A percentile compares a stretch with the other conserved stretches of the same genome.
phyloP scores from a whole-genome alignment of 2,888 invertebrate species.

The Aplocera efformata region DNA sequence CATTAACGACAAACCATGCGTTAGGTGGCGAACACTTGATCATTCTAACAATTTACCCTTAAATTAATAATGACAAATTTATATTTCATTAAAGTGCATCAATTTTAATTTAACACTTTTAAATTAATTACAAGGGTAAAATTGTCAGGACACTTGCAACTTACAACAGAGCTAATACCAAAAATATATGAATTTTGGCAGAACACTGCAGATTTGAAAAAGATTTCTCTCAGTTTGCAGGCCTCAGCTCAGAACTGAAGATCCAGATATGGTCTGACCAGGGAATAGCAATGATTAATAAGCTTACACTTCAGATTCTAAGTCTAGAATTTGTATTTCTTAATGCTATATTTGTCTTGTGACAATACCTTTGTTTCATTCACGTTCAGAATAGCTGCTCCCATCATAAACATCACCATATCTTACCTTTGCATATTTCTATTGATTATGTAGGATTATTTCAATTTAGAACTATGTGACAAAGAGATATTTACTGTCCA shows the following conservation, averaged over 20 bases:
- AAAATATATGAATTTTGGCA: constrained; percentile 14
- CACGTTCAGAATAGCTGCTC: constrained; percentile 23
- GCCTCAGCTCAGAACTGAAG: constrained; percentile 18
- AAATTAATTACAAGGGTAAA: constrained; percentile 27
- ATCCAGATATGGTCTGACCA: constrained; percentile 18
- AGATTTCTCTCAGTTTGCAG: constrained; percentile 12
- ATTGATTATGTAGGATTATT: constrained; percentile 20
- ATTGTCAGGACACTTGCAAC: constrained; percentile 46
- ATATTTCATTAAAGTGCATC: neutral
- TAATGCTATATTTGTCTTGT: neutral
- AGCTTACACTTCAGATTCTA: constrained; percentile 1
- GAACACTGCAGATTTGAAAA: constrained; percentile 20
- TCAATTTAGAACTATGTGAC: constrained; percentile 6
- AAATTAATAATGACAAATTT: constrained; percentile 8
- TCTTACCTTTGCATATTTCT: constrained; percentile 41
- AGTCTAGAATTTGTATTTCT: constrained; percentile 4
- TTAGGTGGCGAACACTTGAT: constrained; percentile 15
- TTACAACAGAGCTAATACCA: constrained; percentile 37
- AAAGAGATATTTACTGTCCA: constrained; percentile 3
- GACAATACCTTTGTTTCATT: constrained; percentile 17
- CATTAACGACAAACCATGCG: constrained; percentile 11
- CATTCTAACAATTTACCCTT: constrained; percentile 12
- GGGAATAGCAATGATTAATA: constrained; percentile 7
- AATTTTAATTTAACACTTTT: no score
- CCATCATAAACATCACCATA: constrained; percentile 36